Evolutionary conservation across 2,888 invertebrate genomes (phyloP).

Genomic region (Octonoba sinensis): DNA sequence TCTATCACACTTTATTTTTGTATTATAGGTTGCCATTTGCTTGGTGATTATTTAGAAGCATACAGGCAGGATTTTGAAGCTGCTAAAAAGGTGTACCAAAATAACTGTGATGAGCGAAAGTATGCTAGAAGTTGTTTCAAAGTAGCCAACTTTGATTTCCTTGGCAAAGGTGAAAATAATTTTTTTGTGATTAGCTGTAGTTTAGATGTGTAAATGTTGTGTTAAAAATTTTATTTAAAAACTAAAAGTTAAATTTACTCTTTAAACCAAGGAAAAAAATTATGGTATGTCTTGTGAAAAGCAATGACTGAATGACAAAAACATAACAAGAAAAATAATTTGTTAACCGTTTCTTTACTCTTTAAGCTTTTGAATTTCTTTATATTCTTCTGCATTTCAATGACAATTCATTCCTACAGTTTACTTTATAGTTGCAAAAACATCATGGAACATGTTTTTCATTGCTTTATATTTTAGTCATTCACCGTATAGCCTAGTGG

Average conservation of each 20-base stretch:
- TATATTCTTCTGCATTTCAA: no score
- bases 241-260: no score
- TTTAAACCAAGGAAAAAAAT: background rate
- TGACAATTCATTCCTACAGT: no score
- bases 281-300: no score
- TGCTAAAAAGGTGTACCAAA: slow-evolving; percentile 84
- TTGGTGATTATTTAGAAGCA: slow-evolving; percentile 91
- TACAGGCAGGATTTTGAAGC: slow-evolving; percentile 85
- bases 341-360: no score
- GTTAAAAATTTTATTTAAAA: background rate
- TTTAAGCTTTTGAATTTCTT: no score
- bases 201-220: background rate
- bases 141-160: slow-evolving; percentile 78
- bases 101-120: slow-evolving; percentile 88
- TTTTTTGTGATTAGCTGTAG: background rate
- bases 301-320: no score
- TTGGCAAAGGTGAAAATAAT: slow-evolving; percentile 74
- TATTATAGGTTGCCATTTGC: slow-evolving; percentile 85
- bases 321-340: no score
- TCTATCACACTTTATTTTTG: slow-evolving; percentile 43
- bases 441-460: no score
- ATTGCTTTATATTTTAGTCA: no score
- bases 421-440: no score
- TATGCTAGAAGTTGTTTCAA: slow-evolving; percentile 90
- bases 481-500: no score